Evolutionary conservation across 2,888 invertebrate species (phyloP).

Genomic region (Cosmopolites sordidus): DNA sequence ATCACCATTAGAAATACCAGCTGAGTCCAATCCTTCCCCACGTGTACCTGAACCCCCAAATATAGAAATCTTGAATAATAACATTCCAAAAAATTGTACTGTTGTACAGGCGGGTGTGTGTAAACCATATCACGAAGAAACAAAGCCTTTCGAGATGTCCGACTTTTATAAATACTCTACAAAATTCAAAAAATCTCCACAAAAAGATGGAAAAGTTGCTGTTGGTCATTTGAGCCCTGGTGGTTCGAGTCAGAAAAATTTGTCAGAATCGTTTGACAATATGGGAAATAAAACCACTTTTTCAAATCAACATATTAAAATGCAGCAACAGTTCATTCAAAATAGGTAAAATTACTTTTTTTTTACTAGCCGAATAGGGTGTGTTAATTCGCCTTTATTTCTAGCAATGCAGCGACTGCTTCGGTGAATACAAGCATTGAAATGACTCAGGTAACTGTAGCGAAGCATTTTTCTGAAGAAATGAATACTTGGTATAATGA

Average conservation of each 20-base stretch:
- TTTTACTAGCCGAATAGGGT: no score
- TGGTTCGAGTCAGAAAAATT: conserved; percentile 26
- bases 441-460: conserved; percentile 43
- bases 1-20: conserved; percentile 45
- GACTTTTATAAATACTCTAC: conserved; percentile 98
- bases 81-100: conserved; percentile 78
- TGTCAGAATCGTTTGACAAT: conserved; percentile 33
- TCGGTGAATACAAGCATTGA: conserved; percentile 34
- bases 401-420: no score
- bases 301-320: conserved; percentile 11
- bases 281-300: conserved; percentile 15
- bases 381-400: no score
- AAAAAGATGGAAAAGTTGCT: conserved; percentile 23
- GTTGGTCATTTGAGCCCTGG: conserved; percentile 1
- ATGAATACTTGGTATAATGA: conserved; percentile 56
- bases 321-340: conserved; percentile 22
- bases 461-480: conserved; percentile 53
- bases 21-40: conserved; percentile 46
- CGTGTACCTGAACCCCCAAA: conserved; percentile 40
- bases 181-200: conserved; percentile 69
- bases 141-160: conserved; percentile 96
- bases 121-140: conserved; percentile 88
- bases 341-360: no score
- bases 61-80: conserved; percentile 51
- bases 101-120: conserved; percentile 84